These are phyloP conservation scores for Oreochromis tanganicae DNA, from an alignment of 2,113 vertebrate genomes.

Conservation along the genomic window DNA sequence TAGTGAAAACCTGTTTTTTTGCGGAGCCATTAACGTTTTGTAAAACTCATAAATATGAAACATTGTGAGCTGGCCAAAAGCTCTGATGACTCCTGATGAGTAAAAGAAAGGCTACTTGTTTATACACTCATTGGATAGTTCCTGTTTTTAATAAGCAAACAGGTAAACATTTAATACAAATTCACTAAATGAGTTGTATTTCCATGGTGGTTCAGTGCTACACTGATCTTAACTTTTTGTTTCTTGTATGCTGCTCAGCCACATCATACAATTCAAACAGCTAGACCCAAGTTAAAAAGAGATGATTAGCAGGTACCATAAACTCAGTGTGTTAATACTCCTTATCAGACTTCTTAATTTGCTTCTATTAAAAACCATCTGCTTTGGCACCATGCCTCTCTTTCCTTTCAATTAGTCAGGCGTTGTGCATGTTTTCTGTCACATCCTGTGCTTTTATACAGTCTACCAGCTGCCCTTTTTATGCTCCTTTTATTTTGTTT, in stretches of 20 bases:
- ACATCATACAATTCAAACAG: not conserved
- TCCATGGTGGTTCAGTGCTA: not conserved
- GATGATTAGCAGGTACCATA: not conserved
- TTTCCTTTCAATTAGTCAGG: not conserved
- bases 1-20: not conserved
- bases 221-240: not conserved
- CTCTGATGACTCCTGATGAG: not conserved
- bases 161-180: not conserved
- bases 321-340: not conserved
- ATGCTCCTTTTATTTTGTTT: not conserved
- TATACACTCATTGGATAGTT: not conserved
- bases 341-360: not conserved
- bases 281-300: not conserved
- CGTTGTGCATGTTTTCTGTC: not conserved
- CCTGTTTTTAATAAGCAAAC: not conserved
- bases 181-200: not conserved
- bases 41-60: fast-evolving
- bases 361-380: not conserved
- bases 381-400: not conserved
- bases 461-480: not conserved
- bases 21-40: not conserved
- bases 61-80: not conserved
- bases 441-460: constrained; percentile 2
- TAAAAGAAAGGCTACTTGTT: not conserved
- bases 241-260: not conserved